These are phyloP conservation scores for Dendroctonus valens DNA, from an alignment of 1,140 invertebrate genomes.

Conservation along the genomic window DNA sequence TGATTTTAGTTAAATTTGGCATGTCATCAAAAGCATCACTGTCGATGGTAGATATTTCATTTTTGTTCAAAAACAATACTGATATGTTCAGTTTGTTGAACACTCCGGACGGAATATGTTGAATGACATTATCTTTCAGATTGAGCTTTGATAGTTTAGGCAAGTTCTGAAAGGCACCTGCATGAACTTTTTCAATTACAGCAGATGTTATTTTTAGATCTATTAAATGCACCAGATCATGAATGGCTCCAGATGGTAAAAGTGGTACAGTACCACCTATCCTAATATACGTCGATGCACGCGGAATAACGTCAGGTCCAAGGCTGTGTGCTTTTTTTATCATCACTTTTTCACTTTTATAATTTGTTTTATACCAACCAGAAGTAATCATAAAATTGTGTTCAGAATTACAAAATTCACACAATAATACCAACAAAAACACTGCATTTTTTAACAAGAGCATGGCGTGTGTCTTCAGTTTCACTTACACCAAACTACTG, in stretches of 20 bases:
- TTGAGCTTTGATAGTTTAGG: slow-evolving; percentile 38
- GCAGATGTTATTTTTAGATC: slow-evolving; percentile 37
- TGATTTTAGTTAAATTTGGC: slow-evolving; percentile 39
- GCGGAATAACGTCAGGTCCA: slow-evolving; percentile 14
- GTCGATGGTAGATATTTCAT: slow-evolving; percentile 42
- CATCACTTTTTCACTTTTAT: background rate
- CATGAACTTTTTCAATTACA: slow-evolving; percentile 38
- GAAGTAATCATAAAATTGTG: too few species aligned
- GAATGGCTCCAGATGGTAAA: slow-evolving; percentile 36
- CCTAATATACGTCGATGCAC: slow-evolving; percentile 18
- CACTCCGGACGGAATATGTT: slow-evolving; percentile 40
- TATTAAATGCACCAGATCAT: slow-evolving; percentile 38
- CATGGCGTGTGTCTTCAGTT: too few species aligned
- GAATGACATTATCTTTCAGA: slow-evolving; percentile 42
- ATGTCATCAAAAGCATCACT: slow-evolving; percentile 45
- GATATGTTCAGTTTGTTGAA: slow-evolving; percentile 44
- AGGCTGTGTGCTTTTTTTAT: slow-evolving; percentile 17
- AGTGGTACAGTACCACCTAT: slow-evolving; percentile 32
- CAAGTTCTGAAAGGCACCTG: slow-evolving; percentile 44
- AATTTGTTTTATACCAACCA: too few species aligned
- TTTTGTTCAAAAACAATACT: slow-evolving; percentile 41
- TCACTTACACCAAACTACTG: too few species aligned
- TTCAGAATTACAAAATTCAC: too few species aligned
- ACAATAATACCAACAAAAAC: too few species aligned
- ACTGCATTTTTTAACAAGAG: too few species aligned